These are phyloP conservation scores for Brachyptera putata DNA, from an alignment of 2,888 invertebrate species.

Conservation along the genomic window DNA sequence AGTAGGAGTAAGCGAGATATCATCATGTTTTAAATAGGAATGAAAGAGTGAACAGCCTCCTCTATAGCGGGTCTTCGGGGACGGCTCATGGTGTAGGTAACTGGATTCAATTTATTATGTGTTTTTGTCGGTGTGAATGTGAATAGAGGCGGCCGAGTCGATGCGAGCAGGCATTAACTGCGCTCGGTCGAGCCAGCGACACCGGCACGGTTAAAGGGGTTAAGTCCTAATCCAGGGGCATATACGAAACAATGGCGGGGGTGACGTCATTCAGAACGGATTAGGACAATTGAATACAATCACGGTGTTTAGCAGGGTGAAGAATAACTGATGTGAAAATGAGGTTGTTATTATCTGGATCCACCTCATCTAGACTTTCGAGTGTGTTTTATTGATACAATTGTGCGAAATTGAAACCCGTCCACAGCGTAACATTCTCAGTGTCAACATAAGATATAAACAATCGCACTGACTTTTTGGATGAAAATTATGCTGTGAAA, in stretches of 20 bases:
- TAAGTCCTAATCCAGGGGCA: slow-evolving; percentile 12
- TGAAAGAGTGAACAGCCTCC: too few relatives aligned
- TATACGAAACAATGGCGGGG: neutral
- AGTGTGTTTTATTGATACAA: too few relatives aligned
- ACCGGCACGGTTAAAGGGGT: slow-evolving; percentile 10
- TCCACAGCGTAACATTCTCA: too few relatives aligned
- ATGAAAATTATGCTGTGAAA: too few relatives aligned
- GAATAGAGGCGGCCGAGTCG: neutral
- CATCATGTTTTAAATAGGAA: too few relatives aligned
- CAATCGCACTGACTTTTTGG: too few relatives aligned
- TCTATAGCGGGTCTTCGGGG: too few relatives aligned
- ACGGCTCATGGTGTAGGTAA: neutral
- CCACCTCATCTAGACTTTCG: too few relatives aligned
- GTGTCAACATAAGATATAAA: too few relatives aligned
- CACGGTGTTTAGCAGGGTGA: neutral
- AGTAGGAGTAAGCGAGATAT: too few relatives aligned
- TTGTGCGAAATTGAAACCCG: too few relatives aligned
- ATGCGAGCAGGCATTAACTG: neutral
- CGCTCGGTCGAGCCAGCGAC: neutral
- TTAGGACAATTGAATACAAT: slow-evolving; percentile 19
- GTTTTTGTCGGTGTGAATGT: slow-evolving; percentile 4
- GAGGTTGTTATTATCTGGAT: too few relatives aligned
- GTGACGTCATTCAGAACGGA: neutral
- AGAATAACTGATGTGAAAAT: neutral
- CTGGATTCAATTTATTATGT: neutral